phyloP scores from a whole-genome alignment of 2,888 invertebrate genomes.

The Smittia sp. region DNA sequence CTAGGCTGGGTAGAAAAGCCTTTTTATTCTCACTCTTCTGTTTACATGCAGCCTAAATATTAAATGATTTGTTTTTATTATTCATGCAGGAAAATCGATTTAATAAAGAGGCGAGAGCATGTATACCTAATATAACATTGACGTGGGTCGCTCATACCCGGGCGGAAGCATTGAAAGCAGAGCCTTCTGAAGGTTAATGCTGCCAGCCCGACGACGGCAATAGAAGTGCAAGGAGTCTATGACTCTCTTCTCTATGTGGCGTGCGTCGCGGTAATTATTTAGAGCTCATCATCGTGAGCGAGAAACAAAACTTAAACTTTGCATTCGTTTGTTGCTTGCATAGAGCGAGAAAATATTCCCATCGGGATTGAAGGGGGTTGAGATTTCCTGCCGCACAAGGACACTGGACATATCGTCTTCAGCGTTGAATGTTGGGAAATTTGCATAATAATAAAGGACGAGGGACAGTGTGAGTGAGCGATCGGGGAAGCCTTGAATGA shows the following conservation, averaged over 20 bases:
- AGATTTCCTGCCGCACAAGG: slow-evolving; percentile 16
- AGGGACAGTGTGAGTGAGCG: slow-evolving; percentile 26
- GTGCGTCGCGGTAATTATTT: not conserved
- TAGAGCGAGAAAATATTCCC: not conserved
- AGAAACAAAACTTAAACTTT: not conserved
- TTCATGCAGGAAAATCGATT: slow-evolving; percentile 13
- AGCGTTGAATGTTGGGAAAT: slow-evolving; percentile 6
- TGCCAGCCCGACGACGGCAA: not conserved
- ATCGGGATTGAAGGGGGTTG: not conserved
- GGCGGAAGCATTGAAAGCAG: not conserved
- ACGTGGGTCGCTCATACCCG: not conserved
- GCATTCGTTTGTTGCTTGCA: not conserved
- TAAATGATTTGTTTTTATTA: slow-evolving; percentile 11
- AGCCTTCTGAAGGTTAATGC: slow-evolving; percentile 15
- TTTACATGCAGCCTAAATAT: not conserved
- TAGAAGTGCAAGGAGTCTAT: not conserved
- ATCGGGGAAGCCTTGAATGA: slow-evolving; percentile 28
- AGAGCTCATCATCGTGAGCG: not conserved
- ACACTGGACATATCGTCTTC: not conserved
- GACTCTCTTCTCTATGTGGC: not conserved
- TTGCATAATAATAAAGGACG: slow-evolving; percentile 37
- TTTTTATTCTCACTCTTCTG: not conserved
- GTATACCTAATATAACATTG: slow-evolving; percentile 4
- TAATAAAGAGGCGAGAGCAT: not conserved
- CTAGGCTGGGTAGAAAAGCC: not conserved